A percentile compares a stretch with the other conserved stretches of the same genome.
Conservation (phyloP, 2,797 vertebrate genomes). For the Sebastes flavidus region DNA sequence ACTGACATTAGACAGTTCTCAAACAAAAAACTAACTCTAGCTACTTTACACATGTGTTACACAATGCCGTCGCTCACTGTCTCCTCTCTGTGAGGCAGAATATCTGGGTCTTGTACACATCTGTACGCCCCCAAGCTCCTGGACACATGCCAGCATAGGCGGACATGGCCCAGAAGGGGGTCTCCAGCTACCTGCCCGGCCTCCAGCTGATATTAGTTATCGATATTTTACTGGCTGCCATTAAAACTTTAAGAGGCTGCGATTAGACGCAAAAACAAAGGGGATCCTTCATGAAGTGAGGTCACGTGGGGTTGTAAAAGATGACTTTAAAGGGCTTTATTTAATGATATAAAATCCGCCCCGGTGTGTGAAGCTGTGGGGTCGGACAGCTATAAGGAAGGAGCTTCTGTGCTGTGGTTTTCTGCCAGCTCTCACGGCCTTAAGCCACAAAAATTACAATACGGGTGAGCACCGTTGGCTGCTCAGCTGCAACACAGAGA, state of each 20-base stretch:
- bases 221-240: slow-evolving; percentile 72
- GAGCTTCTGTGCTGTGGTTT: slow-evolving; percentile 65
- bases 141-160: slow-evolving; percentile 51
- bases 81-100: slow-evolving; percentile 4
- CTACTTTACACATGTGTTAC: neutral
- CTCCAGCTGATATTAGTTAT: slow-evolving; percentile 79
- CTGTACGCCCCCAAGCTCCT: slow-evolving; percentile 36
- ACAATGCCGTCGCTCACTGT: neutral
- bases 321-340: slow-evolving; percentile 68
- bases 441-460: slow-evolving; percentile 35
- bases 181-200: slow-evolving; percentile 44
- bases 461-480: slow-evolving; percentile 3
- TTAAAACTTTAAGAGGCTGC: slow-evolving; percentile 78
- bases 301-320: slow-evolving; percentile 72
- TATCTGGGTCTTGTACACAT: slow-evolving; percentile 42
- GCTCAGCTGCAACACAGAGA: neutral
- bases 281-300: slow-evolving; percentile 65
- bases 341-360: slow-evolving; percentile 68
- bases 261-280: slow-evolving; percentile 77
- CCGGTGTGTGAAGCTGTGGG: slow-evolving; percentile 65
- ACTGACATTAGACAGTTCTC: slow-evolving; percentile 17
- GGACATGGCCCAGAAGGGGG: slow-evolving; percentile 51
- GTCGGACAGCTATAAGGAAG: slow-evolving; percentile 52
- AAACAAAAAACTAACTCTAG: neutral
- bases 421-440: slow-evolving; percentile 40